These are phyloP conservation scores for Ammodramus savannarum DNA, from an alignment of 2,113 vertebrate genomes.

Conservation along the genomic window DNA sequence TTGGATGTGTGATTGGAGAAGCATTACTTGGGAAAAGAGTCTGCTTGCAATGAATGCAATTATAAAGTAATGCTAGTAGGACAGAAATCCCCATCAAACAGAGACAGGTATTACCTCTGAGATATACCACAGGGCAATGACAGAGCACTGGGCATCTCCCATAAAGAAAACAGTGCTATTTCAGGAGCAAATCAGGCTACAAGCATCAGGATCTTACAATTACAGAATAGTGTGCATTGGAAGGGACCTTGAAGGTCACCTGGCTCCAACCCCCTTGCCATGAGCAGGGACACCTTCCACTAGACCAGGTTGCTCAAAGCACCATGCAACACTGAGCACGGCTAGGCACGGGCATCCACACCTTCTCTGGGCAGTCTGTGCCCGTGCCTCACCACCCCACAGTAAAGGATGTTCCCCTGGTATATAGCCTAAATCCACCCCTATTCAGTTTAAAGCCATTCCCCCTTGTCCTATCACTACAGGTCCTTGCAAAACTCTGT, in stretches of 20 bases:
- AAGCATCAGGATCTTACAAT: background rate
- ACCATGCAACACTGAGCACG: background rate
- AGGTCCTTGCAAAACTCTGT: background rate
- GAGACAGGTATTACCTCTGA: background rate
- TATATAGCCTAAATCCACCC: background rate
- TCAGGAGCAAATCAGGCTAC: background rate
- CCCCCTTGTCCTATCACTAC: background rate
- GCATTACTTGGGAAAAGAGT: background rate
- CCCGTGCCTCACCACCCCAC: background rate
- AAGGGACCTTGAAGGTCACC: background rate
- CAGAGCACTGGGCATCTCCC: background rate
- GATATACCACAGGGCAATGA: background rate
- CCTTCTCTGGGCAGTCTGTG: background rate
- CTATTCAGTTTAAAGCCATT: background rate
- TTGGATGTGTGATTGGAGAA: background rate
- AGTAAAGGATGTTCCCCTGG: background rate
- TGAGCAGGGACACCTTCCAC: background rate
- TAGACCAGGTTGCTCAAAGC: background rate
- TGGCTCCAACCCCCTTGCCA: background rate
- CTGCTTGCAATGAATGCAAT: background rate
- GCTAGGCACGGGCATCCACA: background rate
- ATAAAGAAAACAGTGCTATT: background rate
- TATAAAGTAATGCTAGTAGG: background rate
- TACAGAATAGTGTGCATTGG: background rate
- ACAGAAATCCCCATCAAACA: background rate